Percentiles rank a stretch among this genome's conserved stretches.
phyloP scores from a whole-genome alignment of 1,140 invertebrate genomes.

The Sycophila sp. region DNA sequence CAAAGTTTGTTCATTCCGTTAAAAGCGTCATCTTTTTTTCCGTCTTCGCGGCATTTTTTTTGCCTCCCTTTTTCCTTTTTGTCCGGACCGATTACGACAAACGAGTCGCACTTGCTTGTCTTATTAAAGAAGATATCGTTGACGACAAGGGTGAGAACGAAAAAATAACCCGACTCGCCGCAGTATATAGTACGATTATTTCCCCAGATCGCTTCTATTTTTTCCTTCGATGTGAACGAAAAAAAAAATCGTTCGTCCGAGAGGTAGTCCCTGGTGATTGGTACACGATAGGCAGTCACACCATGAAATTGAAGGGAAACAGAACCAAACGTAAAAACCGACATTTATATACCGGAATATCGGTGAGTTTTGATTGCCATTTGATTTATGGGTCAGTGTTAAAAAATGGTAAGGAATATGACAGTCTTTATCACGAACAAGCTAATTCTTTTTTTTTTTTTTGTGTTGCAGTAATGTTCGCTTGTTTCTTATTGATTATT shows the following conservation, averaged over 20 bases:
- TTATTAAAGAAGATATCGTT: constrained; percentile 4
- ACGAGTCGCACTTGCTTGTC: not conserved
- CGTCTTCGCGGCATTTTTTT: not conserved
- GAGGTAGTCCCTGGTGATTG: constrained; percentile 7
- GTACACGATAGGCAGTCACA: constrained; percentile 12
- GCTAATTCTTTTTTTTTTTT: not conserved
- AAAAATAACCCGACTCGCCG: not conserved
- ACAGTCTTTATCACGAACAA: not conserved
- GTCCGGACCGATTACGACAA: not conserved
- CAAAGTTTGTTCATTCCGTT: constrained; percentile 30
- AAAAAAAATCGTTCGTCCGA: too few species aligned
- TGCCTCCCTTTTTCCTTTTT: not conserved
- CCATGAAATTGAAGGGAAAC: constrained; percentile 26
- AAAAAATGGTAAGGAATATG: constrained; percentile 19
- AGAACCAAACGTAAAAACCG: constrained; percentile 9
- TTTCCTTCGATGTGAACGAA: too few species aligned
- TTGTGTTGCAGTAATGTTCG: too few species aligned
- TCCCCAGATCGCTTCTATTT: not conserved
- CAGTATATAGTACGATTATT: too few species aligned
- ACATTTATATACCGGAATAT: constrained; percentile 36
- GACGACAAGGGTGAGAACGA: too few species aligned
- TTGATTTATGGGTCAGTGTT: constrained; percentile 26
- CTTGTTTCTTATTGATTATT: too few species aligned
- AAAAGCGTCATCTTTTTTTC: not conserved
- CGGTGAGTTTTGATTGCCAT: constrained; percentile 24